These are phyloP conservation scores for Pterocles burchelli DNA, from an alignment of 2,113 vertebrate species.

Conservation along the genomic window DNA sequence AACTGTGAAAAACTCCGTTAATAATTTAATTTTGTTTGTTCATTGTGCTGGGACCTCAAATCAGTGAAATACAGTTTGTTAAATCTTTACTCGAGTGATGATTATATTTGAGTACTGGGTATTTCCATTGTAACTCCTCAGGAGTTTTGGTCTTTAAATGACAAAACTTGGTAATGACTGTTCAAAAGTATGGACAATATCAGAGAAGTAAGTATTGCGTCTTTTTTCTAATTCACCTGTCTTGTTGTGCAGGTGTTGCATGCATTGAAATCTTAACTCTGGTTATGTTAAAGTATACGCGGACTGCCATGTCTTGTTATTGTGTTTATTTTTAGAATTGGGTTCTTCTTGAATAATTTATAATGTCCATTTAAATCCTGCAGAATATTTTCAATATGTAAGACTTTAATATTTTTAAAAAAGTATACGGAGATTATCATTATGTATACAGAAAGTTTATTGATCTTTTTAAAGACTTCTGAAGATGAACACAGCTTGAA, in stretches of 20 bases:
- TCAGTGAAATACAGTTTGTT: slow-evolving; percentile 56
- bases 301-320: neutral
- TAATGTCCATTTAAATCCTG: neutral
- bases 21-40: slow-evolving; percentile 69
- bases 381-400: neutral
- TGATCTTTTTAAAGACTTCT: neutral
- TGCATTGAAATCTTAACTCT: neutral
- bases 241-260: neutral
- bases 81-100: slow-evolving; percentile 24
- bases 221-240: neutral
- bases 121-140: neutral
- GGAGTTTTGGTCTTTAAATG: neutral
- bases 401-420: neutral
- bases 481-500: neutral
- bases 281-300: neutral
- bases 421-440: neutral
- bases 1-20: slow-evolving; percentile 68
- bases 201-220: neutral
- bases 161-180: neutral
- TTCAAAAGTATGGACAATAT: neutral
- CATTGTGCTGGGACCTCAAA: slow-evolving; percentile 40
- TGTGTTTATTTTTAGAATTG: neutral
- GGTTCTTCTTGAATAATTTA: neutral
- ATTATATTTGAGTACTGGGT: neutral
- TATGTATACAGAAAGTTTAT: neutral